These are phyloP conservation scores for Patella pellucida DNA, from an alignment of 2,888 invertebrate species.

Conservation along the genomic window DNA sequence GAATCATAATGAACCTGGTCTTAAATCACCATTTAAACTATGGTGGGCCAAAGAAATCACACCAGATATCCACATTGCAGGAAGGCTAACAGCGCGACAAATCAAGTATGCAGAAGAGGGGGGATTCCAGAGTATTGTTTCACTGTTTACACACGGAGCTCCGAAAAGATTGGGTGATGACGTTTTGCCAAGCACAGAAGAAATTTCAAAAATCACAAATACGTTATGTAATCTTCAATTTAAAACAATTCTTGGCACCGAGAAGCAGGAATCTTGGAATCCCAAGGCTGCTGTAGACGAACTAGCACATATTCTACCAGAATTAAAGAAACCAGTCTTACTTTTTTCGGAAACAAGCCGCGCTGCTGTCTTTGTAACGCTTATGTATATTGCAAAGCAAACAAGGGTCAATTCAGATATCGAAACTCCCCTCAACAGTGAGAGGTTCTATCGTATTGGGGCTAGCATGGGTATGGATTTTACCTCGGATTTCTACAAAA, in stretches of 20 bases:
- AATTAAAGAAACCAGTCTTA: conserved; percentile 41
- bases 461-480: conserved; percentile 59
- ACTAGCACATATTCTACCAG: conserved; percentile 35
- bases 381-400: conserved; percentile 55
- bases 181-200: conserved; percentile 46
- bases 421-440: conserved; percentile 47
- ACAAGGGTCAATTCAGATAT: conserved; percentile 45
- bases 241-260: conserved; percentile 44
- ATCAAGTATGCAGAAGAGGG: conserved; percentile 62
- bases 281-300: conserved; percentile 49
- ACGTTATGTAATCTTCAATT: conserved; percentile 48
- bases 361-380: conserved; percentile 51
- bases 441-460: conserved; percentile 50
- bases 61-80: conserved; percentile 54
- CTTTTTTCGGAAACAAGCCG: conserved; percentile 52
- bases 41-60: conserved; percentile 66
- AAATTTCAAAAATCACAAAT: conserved; percentile 41
- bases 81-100: conserved; percentile 55
- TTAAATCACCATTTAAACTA: conserved; percentile 50
- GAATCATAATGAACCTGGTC: conserved; percentile 42
- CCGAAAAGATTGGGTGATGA: conserved; percentile 48
- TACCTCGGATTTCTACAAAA: conserved; percentile 44
- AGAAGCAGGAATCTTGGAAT: conserved; percentile 46
- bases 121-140: conserved; percentile 59
- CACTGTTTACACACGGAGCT: conserved; percentile 45